These are phyloP conservation scores for Kryptolebias ocellatus DNA, from an alignment of 2,797 vertebrate genomes.

Conservation along the genomic window DNA sequence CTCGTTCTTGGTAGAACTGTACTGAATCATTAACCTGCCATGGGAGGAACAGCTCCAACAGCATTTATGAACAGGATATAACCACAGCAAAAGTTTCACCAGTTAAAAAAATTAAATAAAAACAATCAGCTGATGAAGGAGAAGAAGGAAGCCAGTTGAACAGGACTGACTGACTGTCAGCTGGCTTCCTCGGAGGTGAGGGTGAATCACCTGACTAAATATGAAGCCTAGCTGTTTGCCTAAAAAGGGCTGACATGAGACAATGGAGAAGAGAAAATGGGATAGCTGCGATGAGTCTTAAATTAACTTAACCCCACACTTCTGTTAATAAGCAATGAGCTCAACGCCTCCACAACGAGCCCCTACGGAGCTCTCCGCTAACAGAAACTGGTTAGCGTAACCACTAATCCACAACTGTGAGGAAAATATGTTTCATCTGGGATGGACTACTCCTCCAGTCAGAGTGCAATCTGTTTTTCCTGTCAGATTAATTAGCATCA, in stretches of 20 bases:
- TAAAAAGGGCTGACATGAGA: conserved; percentile 44
- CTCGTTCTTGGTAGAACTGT: background rate
- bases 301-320: conserved; percentile 55
- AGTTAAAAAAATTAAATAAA: too few relatives aligned
- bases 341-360: conserved; percentile 47
- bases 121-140: conserved; percentile 1
- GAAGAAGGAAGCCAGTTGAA: conserved; percentile 18
- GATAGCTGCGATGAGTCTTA: conserved; percentile 49
- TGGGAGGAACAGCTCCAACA: background rate
- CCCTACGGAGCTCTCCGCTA: conserved; percentile 41
- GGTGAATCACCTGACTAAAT: conserved; percentile 16
- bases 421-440: conserved; percentile 16
- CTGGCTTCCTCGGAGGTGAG: conserved; percentile 37
- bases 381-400: conserved; percentile 9
- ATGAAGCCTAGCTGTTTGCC: conserved; percentile 6
- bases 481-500: conserved; percentile 3
- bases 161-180: conserved; percentile 34
- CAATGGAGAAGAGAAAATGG: conserved; percentile 55
- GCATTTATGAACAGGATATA: conserved; percentile 3
- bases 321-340: conserved; percentile 71
- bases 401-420: conserved; percentile 19
- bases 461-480: background rate
- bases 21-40: conserved; percentile 23
- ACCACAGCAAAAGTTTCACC: conserved; percentile 2
- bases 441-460: conserved; percentile 7